Conservation (phyloP, 2,113 vertebrate species). For the Megaleporinus macrocephalus region DNA sequence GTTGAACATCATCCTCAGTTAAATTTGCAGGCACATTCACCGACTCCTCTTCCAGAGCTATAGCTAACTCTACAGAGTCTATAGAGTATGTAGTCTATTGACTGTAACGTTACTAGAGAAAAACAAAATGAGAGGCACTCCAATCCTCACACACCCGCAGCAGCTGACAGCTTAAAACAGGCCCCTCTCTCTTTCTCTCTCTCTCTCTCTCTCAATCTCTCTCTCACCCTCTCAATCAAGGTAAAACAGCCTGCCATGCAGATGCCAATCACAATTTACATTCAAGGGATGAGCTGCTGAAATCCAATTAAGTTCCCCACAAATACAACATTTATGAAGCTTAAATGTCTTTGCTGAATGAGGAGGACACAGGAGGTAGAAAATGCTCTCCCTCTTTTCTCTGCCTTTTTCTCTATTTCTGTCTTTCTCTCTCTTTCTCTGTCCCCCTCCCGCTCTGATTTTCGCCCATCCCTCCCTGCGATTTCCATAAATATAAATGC, state of each 20-base stretch:
- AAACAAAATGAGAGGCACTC: too few species aligned
- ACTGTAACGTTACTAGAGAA: too few species aligned
- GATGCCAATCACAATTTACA: slow-evolving; percentile 53
- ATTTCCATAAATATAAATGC: slow-evolving; percentile 61
- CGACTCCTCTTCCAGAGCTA: too few species aligned
- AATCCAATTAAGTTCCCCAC: slow-evolving; percentile 56
- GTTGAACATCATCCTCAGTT: too few species aligned
- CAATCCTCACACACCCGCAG: slow-evolving; percentile 32
- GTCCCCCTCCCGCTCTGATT: slow-evolving; percentile 20
- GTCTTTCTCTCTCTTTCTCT: slow-evolving; percentile 4
- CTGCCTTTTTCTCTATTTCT: slow-evolving; percentile 6
- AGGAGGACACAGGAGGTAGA: slow-evolving; percentile 42
- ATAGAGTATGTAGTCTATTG: too few species aligned
- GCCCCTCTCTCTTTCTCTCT: slow-evolving; percentile 15
- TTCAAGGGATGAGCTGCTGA: slow-evolving; percentile 50
- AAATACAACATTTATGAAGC: slow-evolving; percentile 58
- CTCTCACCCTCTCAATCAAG: slow-evolving; percentile 21
- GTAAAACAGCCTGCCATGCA: slow-evolving; percentile 35
- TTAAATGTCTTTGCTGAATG: slow-evolving; percentile 54
- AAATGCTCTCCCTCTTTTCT: not conserved
- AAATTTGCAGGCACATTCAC: too few species aligned
- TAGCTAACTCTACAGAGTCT: too few species aligned
- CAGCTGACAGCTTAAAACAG: slow-evolving; percentile 13
- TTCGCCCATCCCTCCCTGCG: slow-evolving; percentile 20
- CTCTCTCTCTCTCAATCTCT: not conserved